A percentile compares a stretch with the other conserved stretches of the same genome.
These are phyloP conservation scores for Sus cebifrons DNA, from an alignment of 2,797 vertebrate species.

Conservation along the genomic window DNA sequence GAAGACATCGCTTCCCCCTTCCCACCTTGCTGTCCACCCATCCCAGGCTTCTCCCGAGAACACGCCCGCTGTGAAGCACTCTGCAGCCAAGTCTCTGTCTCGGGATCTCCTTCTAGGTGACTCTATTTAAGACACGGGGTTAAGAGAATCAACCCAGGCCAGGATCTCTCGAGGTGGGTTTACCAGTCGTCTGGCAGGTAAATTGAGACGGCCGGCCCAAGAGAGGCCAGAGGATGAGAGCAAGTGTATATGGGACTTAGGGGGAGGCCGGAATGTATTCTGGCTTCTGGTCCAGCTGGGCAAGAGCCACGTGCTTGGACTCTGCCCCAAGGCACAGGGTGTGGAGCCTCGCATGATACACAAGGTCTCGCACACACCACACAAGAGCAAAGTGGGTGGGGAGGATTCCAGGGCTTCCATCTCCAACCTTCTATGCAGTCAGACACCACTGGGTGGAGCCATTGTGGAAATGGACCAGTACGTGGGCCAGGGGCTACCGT, in stretches of 20 bases:
- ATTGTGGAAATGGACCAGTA: background rate
- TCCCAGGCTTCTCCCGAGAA: background rate
- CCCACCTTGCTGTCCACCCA: background rate
- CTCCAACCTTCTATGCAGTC: background rate
- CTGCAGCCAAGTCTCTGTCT: background rate
- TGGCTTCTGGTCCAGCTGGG: background rate
- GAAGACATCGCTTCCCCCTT: background rate
- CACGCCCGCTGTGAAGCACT: background rate
- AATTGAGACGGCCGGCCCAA: background rate
- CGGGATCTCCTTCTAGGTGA: background rate
- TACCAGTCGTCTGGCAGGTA: background rate
- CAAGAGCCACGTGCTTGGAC: background rate
- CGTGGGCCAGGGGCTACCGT: rapidly evolving
- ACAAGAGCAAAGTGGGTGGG: background rate
- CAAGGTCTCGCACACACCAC: background rate
- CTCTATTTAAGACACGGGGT: background rate
- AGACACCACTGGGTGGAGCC: background rate
- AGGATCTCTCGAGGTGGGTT: background rate
- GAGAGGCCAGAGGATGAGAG: background rate
- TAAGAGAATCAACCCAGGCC: background rate
- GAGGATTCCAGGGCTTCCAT: background rate
- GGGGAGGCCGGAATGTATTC: background rate
- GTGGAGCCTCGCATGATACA: background rate
- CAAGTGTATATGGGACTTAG: rapidly evolving
- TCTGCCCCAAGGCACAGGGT: background rate